Percentiles rank a stretch among this genome's conserved stretches.
phyloP scores from a whole-genome alignment of 2,888 invertebrate species.

The Thera britannica region DNA sequence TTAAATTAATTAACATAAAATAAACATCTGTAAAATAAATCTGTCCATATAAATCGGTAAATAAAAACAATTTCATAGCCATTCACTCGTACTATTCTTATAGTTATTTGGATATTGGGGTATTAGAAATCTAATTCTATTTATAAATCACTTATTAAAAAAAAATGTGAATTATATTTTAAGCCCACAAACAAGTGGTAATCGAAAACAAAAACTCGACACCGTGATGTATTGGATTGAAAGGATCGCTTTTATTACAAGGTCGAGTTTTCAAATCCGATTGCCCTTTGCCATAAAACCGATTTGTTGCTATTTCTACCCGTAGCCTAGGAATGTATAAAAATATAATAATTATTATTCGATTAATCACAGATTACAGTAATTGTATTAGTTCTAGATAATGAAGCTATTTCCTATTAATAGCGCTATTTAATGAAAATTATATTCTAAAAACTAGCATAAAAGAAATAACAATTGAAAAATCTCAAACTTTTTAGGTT shows the following conservation, averaged over 20 bases:
- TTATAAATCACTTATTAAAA: constrained; percentile 37
- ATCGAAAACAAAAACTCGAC: constrained; percentile 9
- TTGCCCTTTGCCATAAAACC: constrained; percentile 24
- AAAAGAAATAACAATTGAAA: neutral
- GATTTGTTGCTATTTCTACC: constrained; percentile 59
- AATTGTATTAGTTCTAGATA: constrained; percentile 50
- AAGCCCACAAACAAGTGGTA: constrained; percentile 29
- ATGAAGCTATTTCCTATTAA: constrained; percentile 23
- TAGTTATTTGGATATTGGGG: constrained; percentile 32
- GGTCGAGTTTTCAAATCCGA: neutral
- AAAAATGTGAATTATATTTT: constrained; percentile 20
- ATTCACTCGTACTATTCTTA: constrained; percentile 33
- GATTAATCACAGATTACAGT: constrained; percentile 70
- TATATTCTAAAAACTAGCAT: neutral
- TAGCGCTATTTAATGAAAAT: neutral
- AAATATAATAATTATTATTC: constrained; percentile 76
- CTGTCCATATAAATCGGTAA: constrained; percentile 43
- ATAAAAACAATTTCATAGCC: constrained; percentile 54
- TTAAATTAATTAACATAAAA: constrained; percentile 46
- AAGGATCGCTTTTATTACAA: no score
- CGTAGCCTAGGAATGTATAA: constrained; percentile 82
- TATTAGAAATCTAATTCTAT: constrained; percentile 48
- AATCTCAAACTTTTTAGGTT: neutral
- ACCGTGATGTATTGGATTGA: neutral
- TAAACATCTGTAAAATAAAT: constrained; percentile 47